A percentile compares a stretch with the other conserved stretches of the same genome.
Conservation (phyloP, 1,140 invertebrate species). For the Cydia strobilella region DNA sequence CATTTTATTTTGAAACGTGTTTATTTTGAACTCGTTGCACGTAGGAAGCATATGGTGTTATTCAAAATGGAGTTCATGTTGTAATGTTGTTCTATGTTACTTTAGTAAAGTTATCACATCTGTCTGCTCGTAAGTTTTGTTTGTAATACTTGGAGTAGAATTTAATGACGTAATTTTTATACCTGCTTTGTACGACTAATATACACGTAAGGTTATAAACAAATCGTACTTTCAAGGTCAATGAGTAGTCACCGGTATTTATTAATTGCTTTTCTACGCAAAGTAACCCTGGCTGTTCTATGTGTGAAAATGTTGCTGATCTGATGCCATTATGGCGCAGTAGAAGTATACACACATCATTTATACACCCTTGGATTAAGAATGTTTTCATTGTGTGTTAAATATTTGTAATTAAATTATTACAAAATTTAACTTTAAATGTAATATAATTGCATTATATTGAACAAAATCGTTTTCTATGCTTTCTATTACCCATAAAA, state of each 20-base stretch:
- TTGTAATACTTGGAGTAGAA: neutral
- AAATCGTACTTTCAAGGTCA: slow-evolving; percentile 61
- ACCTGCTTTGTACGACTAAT: neutral
- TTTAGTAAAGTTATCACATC: neutral
- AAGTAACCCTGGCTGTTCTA: neutral
- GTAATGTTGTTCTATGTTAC: neutral
- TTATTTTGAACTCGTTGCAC: neutral
- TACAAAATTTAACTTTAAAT: too few relatives aligned
- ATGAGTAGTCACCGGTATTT: neutral
- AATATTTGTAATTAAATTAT: neutral
- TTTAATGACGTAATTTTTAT: slow-evolving; percentile 18
- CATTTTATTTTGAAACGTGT: slow-evolving; percentile 7
- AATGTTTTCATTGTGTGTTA: neutral
- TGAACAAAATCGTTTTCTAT: too few relatives aligned
- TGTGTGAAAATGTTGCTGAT: neutral
- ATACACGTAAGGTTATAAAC: slow-evolving; percentile 57
- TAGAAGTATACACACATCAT: neutral
- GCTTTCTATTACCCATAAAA: too few relatives aligned
- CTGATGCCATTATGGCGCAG: neutral
- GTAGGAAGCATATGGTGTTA: slow-evolving; percentile 3
- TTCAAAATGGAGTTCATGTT: neutral
- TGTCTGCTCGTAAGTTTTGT: neutral
- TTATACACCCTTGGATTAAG: neutral
- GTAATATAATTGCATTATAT: too few relatives aligned
- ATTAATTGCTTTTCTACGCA: slow-evolving; percentile 12